Evolutionary conservation across 2,888 invertebrate species (phyloP), one percentile per base, ranked within the genome.

Genomic region (Scelioninae gen. 1): DNA sequence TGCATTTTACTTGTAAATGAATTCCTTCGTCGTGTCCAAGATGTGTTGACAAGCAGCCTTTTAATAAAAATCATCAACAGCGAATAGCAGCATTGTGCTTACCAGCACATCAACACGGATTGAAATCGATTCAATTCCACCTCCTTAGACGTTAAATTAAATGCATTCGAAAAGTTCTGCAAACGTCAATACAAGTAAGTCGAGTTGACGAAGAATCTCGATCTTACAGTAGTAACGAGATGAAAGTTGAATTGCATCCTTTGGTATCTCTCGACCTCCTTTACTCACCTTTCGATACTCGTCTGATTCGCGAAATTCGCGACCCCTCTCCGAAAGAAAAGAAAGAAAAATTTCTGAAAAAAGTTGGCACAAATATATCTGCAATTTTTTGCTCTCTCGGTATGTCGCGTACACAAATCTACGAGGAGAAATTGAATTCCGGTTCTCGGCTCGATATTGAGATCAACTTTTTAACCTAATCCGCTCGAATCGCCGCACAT

Each of bases 201-300:
- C 75, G 71, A 78, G 83, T 79, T 82, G 75, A 83, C 83, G 65
- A 83, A 83, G 83, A 79, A 76, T 78, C 69, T 69, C 75, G 69
- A 83, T 78, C 71, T 79, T 71, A 71, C 69, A 71, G 62, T 53
- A 78, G 74, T 83, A 83, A 83, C 78, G 65, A 82, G 82, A 78
- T 74, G 68, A 63, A 82, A 78, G 74, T 82, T 72, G 56, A 78
- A 82, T 82, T 82, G 82, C 78, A 74, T 74, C 74, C 82, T 74
- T 82, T 74, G 82, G 62, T 72, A 68, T 66, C 76, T 62, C 68
- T 82, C 72, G 74, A 78, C 74, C 77, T 77, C 51, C 51, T 76
- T 62, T 68, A 49, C 43, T 31, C 55, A 55, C 49, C 63, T 45
- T 78, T 82, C 77, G 78, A 78, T 72, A 68, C 62, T 34, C n/a